Percentiles rank a stretch among this genome's conserved stretches.
phyloP scores from a whole-genome alignment of 2,113 vertebrate genomes.

The Prunella himalayana region DNA sequence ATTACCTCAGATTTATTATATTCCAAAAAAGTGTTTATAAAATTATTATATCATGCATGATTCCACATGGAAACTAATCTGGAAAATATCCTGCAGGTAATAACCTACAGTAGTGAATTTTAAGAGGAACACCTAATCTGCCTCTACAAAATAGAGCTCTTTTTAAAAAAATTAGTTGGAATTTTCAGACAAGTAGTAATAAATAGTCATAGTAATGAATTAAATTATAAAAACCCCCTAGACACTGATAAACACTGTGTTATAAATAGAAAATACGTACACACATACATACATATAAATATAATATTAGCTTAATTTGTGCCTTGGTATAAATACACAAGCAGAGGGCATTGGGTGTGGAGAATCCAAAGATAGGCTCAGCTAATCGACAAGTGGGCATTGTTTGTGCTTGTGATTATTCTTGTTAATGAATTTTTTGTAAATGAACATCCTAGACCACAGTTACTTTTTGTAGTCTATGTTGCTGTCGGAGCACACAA shows the following conservation, averaged over 20 bases:
- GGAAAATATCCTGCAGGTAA: not conserved
- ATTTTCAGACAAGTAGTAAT: not conserved
- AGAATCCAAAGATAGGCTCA: not conserved
- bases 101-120: not conserved
- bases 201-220: not conserved
- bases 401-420: slow-evolving; percentile 15
- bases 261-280: not conserved
- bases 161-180: not conserved
- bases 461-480: not conserved
- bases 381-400: not conserved
- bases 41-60: not conserved
- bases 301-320: not conserved
- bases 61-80: not conserved
- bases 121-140: not conserved
- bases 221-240: not conserved
- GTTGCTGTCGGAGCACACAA: not conserved
- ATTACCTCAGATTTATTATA: not conserved
- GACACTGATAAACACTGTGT: not conserved
- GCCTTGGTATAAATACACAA: not conserved
- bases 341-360: not conserved
- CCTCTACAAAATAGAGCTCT: not conserved
- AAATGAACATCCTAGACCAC: not conserved
- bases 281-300: not conserved
- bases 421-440: slow-evolving; percentile 5
- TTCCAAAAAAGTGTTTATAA: not conserved